Evolutionary conservation across 2,888 invertebrate species (phyloP), one percentile per base, ranked within the genome.

Genomic region (Pogonocherus hispidulus): DNA sequence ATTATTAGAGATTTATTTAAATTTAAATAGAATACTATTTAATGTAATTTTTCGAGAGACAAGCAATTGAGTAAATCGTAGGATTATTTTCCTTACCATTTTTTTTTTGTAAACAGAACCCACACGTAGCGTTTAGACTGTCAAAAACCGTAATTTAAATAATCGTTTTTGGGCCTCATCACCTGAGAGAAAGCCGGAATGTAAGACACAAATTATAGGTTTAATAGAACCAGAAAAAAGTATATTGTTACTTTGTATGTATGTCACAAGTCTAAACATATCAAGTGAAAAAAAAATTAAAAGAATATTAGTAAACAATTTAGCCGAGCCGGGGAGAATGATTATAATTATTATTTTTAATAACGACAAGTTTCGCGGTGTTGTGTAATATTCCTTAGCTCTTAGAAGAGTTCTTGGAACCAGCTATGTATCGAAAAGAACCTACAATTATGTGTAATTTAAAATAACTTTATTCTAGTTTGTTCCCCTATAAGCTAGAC

Each of bases 371-470:
- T 22, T 23, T 20, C 8, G 44, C 6, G 44, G 18, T 27, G 18
- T 57, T 57, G 57, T 20, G 18, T 20, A 57, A 57, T 19, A 46
- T 19, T 44, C n/a, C n/a, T n/a, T n/a, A n/a, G n/a, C n/a, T 44
- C 18, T n/a, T 22, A n/a, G 44, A 22, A 44, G 19, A 20, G 3
- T 8, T 56, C 56, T 56, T 41, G 56, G 41, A 56, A 27, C 14
- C 44, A 41, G 41, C 23, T n/a, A 9, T 16, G 44, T 27, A 23
- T 27, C 22, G 23, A 46, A 57, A 23, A 16, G 57, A 57, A 57
- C 57, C 44, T 22, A 14, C 18, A 57, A 57, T 57, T 57, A 65
- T 41, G 27, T 66, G 44, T 69, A 69, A 69, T 69, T 69, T 63
- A 63, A 66, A 60, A 66, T 69, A 69, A 66, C 66, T 69, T 63